Conservation (phyloP, 2,797 vertebrate genomes). For the Craterocephalus amniculus region DNA sequence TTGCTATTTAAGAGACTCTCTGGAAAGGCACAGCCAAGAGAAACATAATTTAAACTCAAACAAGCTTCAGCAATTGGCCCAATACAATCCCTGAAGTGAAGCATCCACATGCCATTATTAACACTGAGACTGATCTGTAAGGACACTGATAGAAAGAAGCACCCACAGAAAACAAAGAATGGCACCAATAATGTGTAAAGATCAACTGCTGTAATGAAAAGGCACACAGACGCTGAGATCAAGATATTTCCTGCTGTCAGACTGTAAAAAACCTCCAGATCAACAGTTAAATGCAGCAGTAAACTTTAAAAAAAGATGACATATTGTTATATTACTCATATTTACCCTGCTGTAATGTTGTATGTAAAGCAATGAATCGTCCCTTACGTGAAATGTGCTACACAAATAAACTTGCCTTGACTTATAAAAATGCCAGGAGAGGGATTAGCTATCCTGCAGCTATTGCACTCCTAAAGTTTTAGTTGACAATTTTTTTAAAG, state of each 20-base stretch:
- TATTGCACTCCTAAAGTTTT: not conserved
- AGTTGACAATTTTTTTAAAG: not conserved
- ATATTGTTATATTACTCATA: not conserved
- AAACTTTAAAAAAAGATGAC: not conserved
- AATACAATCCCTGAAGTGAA: constrained; percentile 49
- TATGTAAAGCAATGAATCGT: too few species aligned
- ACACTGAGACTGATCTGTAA: constrained; percentile 23
- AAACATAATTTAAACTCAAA: constrained; percentile 37
- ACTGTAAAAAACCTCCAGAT: not conserved
- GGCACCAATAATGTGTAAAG: constrained; percentile 23
- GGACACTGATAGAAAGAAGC: constrained; percentile 7
- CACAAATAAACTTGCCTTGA: too few species aligned
- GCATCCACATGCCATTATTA: constrained; percentile 23
- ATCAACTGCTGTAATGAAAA: constrained; percentile 11
- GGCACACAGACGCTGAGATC: not conserved
- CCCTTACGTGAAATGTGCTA: too few species aligned
- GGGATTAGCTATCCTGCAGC: not conserved
- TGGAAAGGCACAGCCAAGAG: constrained; percentile 31
- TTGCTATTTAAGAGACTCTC: constrained; percentile 37
- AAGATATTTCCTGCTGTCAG: not conserved
- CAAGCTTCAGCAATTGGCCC: constrained; percentile 33
- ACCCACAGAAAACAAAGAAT: constrained; percentile 34
- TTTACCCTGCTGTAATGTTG: too few species aligned
- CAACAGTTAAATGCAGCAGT: not conserved
- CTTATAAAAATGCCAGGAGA: not conserved